These are phyloP conservation scores for Microdon myrmicae DNA, from an alignment of 2,888 invertebrate species.

Conservation along the genomic window DNA sequence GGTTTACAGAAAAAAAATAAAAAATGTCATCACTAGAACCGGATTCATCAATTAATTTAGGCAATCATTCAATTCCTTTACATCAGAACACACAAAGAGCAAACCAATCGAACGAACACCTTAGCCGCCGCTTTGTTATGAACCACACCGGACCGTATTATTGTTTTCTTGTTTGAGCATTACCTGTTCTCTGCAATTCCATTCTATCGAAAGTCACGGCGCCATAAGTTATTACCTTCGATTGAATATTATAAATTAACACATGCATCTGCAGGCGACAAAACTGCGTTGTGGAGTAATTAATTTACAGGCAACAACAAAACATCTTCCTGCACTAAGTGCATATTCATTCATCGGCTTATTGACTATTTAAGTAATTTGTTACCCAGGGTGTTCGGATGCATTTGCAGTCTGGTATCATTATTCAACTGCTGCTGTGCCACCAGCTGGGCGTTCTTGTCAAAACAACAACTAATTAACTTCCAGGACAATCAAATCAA, in stretches of 20 bases:
- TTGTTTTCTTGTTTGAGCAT: slow-evolving; percentile 6
- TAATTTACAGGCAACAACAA: slow-evolving; percentile 49
- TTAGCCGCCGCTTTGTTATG: too few species aligned
- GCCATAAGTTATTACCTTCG: slow-evolving; percentile 31
- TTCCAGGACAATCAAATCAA: slow-evolving; percentile 15
- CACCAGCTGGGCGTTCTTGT: background rate
- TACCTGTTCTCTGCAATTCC: slow-evolving; percentile 14
- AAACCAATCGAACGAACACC: too few species aligned
- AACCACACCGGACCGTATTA: too few species aligned
- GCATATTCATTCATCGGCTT: slow-evolving; percentile 37
- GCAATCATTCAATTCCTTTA: too few species aligned
- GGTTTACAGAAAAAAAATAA: too few species aligned
- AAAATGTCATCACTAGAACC: too few species aligned
- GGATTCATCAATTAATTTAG: too few species aligned
- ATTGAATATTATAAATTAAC: slow-evolving; percentile 40
- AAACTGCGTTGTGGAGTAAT: slow-evolving; percentile 34
- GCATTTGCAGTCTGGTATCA: slow-evolving; percentile 32
- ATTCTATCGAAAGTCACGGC: slow-evolving; percentile 30
- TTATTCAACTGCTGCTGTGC: background rate
- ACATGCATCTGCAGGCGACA: slow-evolving; percentile 23
- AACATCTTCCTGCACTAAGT: slow-evolving; percentile 36
- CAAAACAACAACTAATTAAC: slow-evolving; percentile 17
- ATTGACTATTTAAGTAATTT: slow-evolving; percentile 47
- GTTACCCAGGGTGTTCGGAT: slow-evolving; percentile 39
- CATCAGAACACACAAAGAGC: too few species aligned